phyloP scores from a whole-genome alignment of 2,113 vertebrate genomes.

The Tetraodon nigroviridis region DNA sequence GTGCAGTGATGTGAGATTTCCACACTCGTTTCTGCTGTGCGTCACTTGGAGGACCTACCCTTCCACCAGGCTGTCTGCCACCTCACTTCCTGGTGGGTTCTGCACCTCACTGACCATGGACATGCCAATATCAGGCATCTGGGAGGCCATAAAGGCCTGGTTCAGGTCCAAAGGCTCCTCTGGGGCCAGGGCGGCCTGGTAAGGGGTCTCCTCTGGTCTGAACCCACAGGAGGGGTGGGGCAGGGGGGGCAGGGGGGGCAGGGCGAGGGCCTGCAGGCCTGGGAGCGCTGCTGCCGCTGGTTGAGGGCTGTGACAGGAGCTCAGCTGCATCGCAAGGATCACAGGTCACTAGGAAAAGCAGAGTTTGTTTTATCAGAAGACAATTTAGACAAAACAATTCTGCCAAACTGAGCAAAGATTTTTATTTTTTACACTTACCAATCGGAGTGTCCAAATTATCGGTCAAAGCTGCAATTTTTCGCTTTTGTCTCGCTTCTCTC shows the following conservation, averaged over 20 bases:
- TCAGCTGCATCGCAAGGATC: constrained; percentile 71
- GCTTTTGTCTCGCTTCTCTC: constrained; percentile 74
- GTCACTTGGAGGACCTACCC: constrained; percentile 47
- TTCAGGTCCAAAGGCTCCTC: constrained; percentile 55
- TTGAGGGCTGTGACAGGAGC: constrained; percentile 37
- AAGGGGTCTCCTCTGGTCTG: constrained; percentile 50
- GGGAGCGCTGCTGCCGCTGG: constrained; percentile 6
- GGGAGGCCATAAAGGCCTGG: constrained; percentile 62
- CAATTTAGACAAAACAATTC: background rate
- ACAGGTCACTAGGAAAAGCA: constrained; percentile 59
- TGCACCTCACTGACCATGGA: constrained; percentile 50
- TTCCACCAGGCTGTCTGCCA: constrained; percentile 54
- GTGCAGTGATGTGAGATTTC: background rate
- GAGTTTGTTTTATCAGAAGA: background rate
- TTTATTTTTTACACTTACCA: constrained; percentile 44
- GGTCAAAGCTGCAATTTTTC: constrained; percentile 51
- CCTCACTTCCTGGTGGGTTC: constrained; percentile 41
- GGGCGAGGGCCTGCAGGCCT: constrained; percentile 58
- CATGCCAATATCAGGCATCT: constrained; percentile 59
- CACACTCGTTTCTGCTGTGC: background rate
- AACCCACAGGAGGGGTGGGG: constrained; percentile 58
- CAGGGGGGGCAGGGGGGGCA: constrained; percentile 53
- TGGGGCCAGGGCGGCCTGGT: constrained; percentile 46
- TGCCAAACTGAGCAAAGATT: background rate
- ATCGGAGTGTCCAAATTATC: constrained; percentile 59